phyloP scores from a whole-genome alignment of 2,888 invertebrate species.

The Exephanes ischioxanthus region DNA sequence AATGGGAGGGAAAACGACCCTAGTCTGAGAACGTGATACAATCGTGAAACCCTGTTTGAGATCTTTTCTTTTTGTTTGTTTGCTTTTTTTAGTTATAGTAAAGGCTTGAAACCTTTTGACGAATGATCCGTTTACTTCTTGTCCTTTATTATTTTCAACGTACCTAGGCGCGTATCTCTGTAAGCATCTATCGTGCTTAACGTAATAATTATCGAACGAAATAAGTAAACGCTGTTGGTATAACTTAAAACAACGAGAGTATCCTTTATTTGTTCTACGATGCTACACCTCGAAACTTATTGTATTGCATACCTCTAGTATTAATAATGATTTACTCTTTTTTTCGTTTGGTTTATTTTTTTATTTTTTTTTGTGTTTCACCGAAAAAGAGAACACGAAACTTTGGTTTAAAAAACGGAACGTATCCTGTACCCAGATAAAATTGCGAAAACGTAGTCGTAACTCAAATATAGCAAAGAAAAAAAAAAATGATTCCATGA shows the following conservation, averaged over 20 bases:
- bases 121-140: slow-evolving; percentile 1
- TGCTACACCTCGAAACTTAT: slow-evolving; percentile 56
- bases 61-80: not conserved
- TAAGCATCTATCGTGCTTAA: slow-evolving; percentile 38
- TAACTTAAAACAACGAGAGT: slow-evolving; percentile 60
- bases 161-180: slow-evolving; percentile 1
- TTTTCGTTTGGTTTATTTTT: slow-evolving; percentile 4
- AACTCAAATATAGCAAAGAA: slow-evolving; percentile 36
- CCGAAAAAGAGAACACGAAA: slow-evolving; percentile 26
- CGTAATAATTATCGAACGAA: slow-evolving; percentile 17
- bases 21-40: slow-evolving; percentile 38
- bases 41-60: slow-evolving; percentile 16
- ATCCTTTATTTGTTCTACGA: slow-evolving; percentile 60
- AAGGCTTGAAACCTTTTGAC: not conserved
- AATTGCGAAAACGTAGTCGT: slow-evolving; percentile 30
- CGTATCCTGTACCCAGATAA: slow-evolving; percentile 52
- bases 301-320: slow-evolving; percentile 48
- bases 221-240: slow-evolving; percentile 34
- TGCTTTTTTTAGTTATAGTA: not conserved
- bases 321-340: slow-evolving; percentile 25
- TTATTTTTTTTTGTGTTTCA: slow-evolving; percentile 22
- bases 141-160: slow-evolving; percentile 3
- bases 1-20: slow-evolving; percentile 4
- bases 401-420: slow-evolving; percentile 42
- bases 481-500: slow-evolving; percentile 8